These are phyloP conservation scores for Eupithecia centaureata DNA, from an alignment of 2,888 invertebrate genomes.

Conservation along the genomic window DNA sequence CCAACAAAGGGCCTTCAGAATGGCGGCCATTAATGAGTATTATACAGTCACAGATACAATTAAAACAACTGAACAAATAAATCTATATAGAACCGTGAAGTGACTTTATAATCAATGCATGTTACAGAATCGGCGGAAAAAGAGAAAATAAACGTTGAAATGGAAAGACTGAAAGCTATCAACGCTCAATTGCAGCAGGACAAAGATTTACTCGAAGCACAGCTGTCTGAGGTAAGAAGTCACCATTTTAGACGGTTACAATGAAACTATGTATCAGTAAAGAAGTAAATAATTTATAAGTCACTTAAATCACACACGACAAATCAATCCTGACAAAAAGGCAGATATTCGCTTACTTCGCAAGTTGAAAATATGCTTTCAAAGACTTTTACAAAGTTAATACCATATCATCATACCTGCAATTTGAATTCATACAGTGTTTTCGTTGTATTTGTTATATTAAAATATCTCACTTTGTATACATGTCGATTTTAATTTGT, in stretches of 20 bases:
- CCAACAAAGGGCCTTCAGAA: background rate
- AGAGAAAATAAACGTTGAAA: slow-evolving; percentile 86
- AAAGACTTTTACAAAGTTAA: too few species aligned
- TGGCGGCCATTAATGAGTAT: slow-evolving; percentile 35
- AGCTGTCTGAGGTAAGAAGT: slow-evolving; percentile 47
- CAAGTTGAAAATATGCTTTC: background rate
- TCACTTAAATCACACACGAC: too few species aligned
- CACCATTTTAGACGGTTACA: background rate
- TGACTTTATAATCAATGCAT: background rate
- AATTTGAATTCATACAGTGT: too few species aligned
- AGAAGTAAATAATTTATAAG: too few species aligned
- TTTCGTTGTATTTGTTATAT: too few species aligned
- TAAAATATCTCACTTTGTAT: too few species aligned
- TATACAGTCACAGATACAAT: background rate
- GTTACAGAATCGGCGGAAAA: slow-evolving; percentile 82
- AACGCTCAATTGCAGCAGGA: slow-evolving; percentile 76
- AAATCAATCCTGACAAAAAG: too few species aligned
- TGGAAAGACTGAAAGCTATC: slow-evolving; percentile 76
- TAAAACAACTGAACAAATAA: slow-evolving; percentile 23
- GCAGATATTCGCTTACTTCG: too few species aligned
- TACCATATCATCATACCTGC: too few species aligned
- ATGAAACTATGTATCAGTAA: too few species aligned
- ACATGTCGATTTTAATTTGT: background rate
- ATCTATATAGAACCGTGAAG: background rate
- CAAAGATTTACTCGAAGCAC: slow-evolving; percentile 68